Base-by-base conservation (phyloP, 2,113 vertebrate genomes). In the Chionomys nivalis region DNA sequence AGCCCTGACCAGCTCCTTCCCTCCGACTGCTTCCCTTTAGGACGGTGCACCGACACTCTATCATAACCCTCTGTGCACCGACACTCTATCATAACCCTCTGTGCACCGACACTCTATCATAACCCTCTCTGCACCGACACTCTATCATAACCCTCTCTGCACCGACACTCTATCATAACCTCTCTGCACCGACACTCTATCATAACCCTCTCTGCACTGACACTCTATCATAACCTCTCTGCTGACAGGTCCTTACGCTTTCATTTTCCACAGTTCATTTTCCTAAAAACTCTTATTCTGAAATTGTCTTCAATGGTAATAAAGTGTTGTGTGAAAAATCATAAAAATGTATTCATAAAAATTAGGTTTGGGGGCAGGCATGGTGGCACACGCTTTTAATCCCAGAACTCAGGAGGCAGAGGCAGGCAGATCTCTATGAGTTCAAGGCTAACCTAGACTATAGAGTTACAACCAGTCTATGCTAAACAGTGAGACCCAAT, bases 251-350 rank as follows among this genome's bases (percentile, higher is more conserved):
- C 42, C 28, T 61, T 1, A 47, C 1, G 79, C 55, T 81, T 28
- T 73, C 28, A 79, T 26, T 68, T 26, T 68, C 17, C 58, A 26
- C 39, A 23, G 19, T 75, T 82, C 33, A 79, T 31, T 94, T 87
- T 83, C 36, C 55, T 44, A 68, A 63, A 95, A 39, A 39, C 7
- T n/a, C 3, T 55, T 81, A 81, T 23, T 81, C 13, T 81, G 31
- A 78, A n/a, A 95, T 31, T 93, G 23, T 58, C 36, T 92, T 61
- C 63, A 90, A 47, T n/a, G 39, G 61, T 21, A 95, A 70, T 39
- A 94, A 93, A n/a, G 36, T 75, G 39, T 76, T 76, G 42, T 42
- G 23, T 42, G 73, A 76, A 76, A 42, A 76, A 28, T 12, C 39
- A 44, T 44, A 44, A 76, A 72, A 75, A 44, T 24, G 39, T 77